Evolutionary conservation across 2,888 invertebrate species (phyloP).

Genomic region (Caradrina clavipalpis): DNA sequence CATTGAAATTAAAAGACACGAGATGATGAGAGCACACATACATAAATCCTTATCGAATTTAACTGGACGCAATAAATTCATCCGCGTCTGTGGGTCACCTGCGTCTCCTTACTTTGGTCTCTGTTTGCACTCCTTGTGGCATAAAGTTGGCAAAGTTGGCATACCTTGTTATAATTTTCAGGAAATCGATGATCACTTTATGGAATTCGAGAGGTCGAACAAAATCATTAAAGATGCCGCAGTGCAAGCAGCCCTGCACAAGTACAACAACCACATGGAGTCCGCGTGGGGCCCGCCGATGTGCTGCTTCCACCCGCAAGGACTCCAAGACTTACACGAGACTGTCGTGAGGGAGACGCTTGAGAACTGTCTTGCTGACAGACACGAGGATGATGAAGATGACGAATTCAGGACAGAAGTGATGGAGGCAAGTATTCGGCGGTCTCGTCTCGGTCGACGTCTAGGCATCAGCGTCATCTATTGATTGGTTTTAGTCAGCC

Average conservation of each 20-base stretch:
- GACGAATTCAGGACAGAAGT: constrained; percentile 42
- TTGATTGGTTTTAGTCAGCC: no score
- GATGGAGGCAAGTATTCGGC: constrained; percentile 11
- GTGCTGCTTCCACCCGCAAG: constrained; percentile 58
- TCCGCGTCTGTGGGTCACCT: no score
- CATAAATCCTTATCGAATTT: no score
- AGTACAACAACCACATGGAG: constrained; percentile 54
- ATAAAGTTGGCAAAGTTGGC: no score
- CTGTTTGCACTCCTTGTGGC: no score
- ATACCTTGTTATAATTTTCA: constrained; percentile 36
- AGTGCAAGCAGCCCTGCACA: constrained; percentile 53
- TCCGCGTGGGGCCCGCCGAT: constrained; percentile 57
- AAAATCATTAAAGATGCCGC: constrained; percentile 53
- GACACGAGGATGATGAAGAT: constrained; percentile 20
- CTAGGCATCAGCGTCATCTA: no score
- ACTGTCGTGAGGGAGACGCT: constrained; percentile 26
- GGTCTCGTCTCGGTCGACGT: background rate
- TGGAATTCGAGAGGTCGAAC: constrained; percentile 55
- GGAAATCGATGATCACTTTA: constrained; percentile 47
- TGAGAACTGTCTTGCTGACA: constrained; percentile 36
- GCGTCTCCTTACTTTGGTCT: no score
- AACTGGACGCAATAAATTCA: no score
- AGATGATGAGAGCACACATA: no score
- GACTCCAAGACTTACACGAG: constrained; percentile 39
- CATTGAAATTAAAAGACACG: no score